These are phyloP conservation scores for Gymnoscopelus braueri DNA, from an alignment of 2,797 vertebrate species.

Conservation along the genomic window DNA sequence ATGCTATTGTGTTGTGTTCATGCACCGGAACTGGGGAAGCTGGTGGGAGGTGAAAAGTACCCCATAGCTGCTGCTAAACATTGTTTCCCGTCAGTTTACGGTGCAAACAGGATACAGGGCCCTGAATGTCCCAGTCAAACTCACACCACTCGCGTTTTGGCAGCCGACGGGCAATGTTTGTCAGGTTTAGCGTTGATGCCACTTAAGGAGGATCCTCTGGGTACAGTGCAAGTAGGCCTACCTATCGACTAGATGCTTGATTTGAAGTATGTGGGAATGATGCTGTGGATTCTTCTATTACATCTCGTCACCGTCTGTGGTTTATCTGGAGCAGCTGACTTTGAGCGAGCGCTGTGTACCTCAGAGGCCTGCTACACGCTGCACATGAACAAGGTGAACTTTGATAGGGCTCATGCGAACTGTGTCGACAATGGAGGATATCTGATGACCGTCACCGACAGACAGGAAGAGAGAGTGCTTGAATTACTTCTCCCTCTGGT, in stretches of 20 bases:
- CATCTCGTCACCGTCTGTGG: slow-evolving; percentile 43
- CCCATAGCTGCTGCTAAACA: slow-evolving; percentile 46
- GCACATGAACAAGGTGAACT: slow-evolving; percentile 48
- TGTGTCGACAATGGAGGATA: slow-evolving; percentile 75
- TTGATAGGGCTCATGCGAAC: slow-evolving; percentile 48
- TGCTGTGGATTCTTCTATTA: slow-evolving; percentile 66
- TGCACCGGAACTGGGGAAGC: slow-evolving; percentile 65
- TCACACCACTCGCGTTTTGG: slow-evolving; percentile 36
- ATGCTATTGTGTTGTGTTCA: slow-evolving; percentile 72
- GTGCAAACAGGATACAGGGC: slow-evolving; percentile 75
- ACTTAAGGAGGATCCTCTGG: slow-evolving; percentile 12
- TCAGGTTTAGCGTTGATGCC: slow-evolving; percentile 33
- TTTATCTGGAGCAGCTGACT: slow-evolving; percentile 22
- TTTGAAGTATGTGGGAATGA: slow-evolving; percentile 39
- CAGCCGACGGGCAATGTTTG: slow-evolving; percentile 36
- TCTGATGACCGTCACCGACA: slow-evolving; percentile 70
- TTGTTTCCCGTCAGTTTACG: slow-evolving; percentile 70
- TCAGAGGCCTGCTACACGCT: slow-evolving; percentile 72
- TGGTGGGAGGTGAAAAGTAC: slow-evolving; percentile 51
- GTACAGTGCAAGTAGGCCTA: not conserved
- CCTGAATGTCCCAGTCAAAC: slow-evolving; percentile 45
- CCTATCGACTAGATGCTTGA: slow-evolving; percentile 8
- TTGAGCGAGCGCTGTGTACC: slow-evolving; percentile 62
- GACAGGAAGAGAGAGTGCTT: slow-evolving; percentile 59
- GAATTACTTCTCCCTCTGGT: slow-evolving; percentile 49